Evolutionary conservation across 2,797 vertebrate species (phyloP).

Genomic region (Selene dorsalis): DNA sequence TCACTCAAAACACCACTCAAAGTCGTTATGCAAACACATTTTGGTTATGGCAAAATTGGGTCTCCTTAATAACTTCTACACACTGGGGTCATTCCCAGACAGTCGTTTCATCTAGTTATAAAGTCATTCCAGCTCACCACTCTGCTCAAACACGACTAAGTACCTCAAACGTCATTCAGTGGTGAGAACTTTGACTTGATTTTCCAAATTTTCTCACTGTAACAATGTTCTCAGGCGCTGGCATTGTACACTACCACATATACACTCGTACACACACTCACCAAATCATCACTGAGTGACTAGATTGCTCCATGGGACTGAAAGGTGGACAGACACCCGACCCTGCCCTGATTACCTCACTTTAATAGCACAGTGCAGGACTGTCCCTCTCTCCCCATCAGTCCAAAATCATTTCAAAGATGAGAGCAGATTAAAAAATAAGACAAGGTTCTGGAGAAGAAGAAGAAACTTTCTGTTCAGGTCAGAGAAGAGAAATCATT

Average conservation of each 20-base stretch:
- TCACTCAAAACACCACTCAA: constrained; percentile 58
- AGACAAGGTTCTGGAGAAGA: neutral
- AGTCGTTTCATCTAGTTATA: constrained; percentile 77
- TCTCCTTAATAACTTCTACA: constrained; percentile 79
- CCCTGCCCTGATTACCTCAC: constrained; percentile 37
- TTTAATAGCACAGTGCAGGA: constrained; percentile 36
- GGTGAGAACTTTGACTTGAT: constrained; percentile 63
- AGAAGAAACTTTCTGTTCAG: neutral
- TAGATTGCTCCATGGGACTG: constrained; percentile 38
- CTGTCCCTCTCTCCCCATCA: constrained; percentile 47
- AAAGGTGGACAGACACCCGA: constrained; percentile 47
- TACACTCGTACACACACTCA: constrained; percentile 22
- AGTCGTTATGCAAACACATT: constrained; percentile 75
- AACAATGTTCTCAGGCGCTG: constrained; percentile 73
- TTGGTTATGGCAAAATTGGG: constrained; percentile 70
- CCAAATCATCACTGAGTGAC: constrained; percentile 51
- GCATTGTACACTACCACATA: constrained; percentile 43
- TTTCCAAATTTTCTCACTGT: constrained; percentile 75
- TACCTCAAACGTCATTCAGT: constrained; percentile 67
- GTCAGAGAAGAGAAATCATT: neutral
- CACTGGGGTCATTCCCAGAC: constrained; percentile 78
- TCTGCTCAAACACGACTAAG: constrained; percentile 66
- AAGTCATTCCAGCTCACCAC: constrained; percentile 59
- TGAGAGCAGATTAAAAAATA: constrained; percentile 16
- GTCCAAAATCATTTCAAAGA: constrained; percentile 22